A percentile compares a stretch with the other conserved stretches of the same genome.
These are phyloP conservation scores for Pelochelys cantorii DNA, from an alignment of 2,797 vertebrate species.

Conservation along the genomic window DNA sequence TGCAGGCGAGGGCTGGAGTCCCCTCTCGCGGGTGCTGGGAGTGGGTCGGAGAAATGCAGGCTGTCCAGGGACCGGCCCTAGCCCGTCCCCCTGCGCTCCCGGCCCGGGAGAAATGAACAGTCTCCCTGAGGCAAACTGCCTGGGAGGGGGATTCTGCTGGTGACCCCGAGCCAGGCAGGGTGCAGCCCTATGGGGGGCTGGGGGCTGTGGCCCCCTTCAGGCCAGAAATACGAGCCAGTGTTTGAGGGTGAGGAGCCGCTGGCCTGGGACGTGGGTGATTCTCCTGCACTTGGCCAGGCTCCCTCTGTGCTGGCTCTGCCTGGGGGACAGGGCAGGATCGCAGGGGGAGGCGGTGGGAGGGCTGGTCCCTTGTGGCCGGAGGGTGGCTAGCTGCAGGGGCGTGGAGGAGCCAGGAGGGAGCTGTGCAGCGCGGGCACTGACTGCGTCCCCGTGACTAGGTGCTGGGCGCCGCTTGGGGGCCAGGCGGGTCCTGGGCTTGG, in stretches of 20 bases:
- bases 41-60: not conserved
- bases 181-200: not conserved
- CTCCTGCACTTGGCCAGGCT: too few relatives aligned
- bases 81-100: not conserved
- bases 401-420: not conserved
- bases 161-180: not conserved
- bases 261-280: not conserved
- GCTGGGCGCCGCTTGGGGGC: not conserved
- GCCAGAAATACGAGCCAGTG: not conserved
- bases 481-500: not conserved
- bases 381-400: not conserved
- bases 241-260: not conserved
- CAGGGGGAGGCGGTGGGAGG: not conserved
- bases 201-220: not conserved
- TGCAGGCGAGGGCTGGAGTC: too few relatives aligned
- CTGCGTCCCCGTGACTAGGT: not conserved
- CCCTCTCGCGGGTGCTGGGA: not conserved
- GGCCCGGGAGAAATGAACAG: not conserved
- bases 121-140: not conserved
- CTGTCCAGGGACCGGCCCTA: too few relatives aligned
- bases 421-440: not conserved
- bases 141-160: not conserved
- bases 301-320: not conserved
- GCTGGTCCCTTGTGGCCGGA: not conserved
- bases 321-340: too few relatives aligned